Conservation (phyloP, 2,113 vertebrate genomes). For the Syngnathoides biaculeatus region DNA sequence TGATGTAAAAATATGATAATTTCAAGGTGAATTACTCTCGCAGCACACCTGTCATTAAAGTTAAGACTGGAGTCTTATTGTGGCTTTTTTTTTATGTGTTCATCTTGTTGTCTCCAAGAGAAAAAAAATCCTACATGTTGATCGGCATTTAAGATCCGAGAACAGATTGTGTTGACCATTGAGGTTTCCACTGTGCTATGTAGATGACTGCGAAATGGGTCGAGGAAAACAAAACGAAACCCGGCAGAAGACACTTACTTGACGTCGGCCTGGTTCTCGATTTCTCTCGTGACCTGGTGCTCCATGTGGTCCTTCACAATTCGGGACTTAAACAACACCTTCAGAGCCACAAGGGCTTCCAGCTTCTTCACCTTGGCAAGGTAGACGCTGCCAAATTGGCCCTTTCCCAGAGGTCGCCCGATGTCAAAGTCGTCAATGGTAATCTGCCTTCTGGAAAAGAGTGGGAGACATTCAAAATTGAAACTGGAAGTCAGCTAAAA, state of each 20-base stretch:
- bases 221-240: too few relatives aligned
- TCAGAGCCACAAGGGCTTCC: constrained; percentile 81
- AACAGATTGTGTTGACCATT: neutral
- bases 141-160: neutral
- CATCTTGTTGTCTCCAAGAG: neutral
- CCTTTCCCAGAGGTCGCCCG: constrained; percentile 87
- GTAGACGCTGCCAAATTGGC: constrained; percentile 92
- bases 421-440: constrained; percentile 85
- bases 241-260: too few relatives aligned
- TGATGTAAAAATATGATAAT: too few relatives aligned
- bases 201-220: neutral
- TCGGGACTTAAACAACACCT: constrained; percentile 91
- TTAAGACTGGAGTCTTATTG: too few relatives aligned
- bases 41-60: too few relatives aligned
- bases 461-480: neutral
- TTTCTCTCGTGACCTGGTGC: constrained; percentile 87
- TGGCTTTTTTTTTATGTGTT: neutral
- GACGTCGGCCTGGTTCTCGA: constrained; percentile 89
- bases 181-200: neutral
- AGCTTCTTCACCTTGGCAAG: constrained; percentile 79
- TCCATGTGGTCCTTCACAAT: constrained; percentile 89
- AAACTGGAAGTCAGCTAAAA: too few relatives aligned
- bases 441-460: constrained; percentile 51
- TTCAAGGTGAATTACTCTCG: neutral
- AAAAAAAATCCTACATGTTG: too few relatives aligned